These are phyloP conservation scores for Procavia capensis DNA, from an alignment of 2,113 vertebrate genomes.

Conservation along the genomic window DNA sequence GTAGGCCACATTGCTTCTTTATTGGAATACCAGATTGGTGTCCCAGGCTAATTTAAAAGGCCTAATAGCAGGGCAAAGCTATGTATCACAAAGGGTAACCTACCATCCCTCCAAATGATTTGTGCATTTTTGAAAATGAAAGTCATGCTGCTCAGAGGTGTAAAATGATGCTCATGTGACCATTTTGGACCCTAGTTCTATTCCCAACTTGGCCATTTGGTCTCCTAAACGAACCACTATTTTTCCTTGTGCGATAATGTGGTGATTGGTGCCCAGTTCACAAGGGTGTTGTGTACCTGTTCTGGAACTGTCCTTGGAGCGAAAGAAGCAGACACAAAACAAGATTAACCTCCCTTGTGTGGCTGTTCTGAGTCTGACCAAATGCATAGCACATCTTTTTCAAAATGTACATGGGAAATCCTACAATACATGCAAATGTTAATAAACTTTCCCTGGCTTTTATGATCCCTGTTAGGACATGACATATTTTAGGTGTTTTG, in stretches of 20 bases:
- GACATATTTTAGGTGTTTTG: slow-evolving; percentile 36
- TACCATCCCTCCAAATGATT: background rate
- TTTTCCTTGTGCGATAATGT: slow-evolving; percentile 32
- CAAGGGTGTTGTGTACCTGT: background rate
- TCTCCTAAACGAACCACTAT: slow-evolving; percentile 44
- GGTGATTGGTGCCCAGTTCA: slow-evolving; percentile 42
- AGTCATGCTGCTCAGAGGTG: background rate
- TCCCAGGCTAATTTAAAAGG: slow-evolving; percentile 11
- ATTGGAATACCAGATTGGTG: background rate
- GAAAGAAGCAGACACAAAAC: slow-evolving; percentile 18
- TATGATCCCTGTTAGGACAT: slow-evolving; percentile 4
- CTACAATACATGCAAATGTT: slow-evolving; percentile 60
- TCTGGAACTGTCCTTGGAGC: slow-evolving; percentile 57
- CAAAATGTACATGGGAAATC: slow-evolving; percentile 39
- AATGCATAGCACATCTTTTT: slow-evolving; percentile 41
- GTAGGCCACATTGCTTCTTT: background rate
- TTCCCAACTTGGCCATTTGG: slow-evolving; percentile 51
- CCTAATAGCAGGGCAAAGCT: background rate
- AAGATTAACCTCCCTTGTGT: slow-evolving; percentile 50
- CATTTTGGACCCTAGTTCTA: slow-evolving; percentile 23
- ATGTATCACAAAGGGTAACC: background rate
- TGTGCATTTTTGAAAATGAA: slow-evolving; percentile 44
- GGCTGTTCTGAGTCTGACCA: slow-evolving; percentile 54
- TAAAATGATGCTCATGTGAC: slow-evolving; percentile 17
- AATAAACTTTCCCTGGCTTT: slow-evolving; percentile 66